These are phyloP conservation scores for Trichogramma pretiosum DNA, from an alignment of 1,140 invertebrate species.

Conservation along the genomic window DNA sequence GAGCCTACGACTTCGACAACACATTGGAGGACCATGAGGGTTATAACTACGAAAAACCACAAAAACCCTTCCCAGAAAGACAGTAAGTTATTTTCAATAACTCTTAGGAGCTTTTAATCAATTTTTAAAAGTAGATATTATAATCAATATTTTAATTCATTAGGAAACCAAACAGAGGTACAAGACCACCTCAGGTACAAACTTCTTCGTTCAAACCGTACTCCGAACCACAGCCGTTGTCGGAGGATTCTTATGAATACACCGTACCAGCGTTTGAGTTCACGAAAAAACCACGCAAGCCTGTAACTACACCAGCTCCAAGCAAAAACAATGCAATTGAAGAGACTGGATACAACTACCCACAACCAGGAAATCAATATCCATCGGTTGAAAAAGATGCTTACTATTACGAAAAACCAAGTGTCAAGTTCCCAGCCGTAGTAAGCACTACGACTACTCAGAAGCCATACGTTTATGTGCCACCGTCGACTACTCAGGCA, in stretches of 20 bases:
- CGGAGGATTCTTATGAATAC: background rate
- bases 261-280: constrained; percentile 10
- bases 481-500: too few relatives aligned
- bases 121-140: too few relatives aligned
- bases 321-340: too few relatives aligned
- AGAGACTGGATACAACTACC: too few relatives aligned
- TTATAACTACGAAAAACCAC: constrained; percentile 28
- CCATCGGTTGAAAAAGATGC: too few relatives aligned
- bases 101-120: too few relatives aligned
- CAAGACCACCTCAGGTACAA: background rate
- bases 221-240: constrained; percentile 16
- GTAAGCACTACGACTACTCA: too few relatives aligned
- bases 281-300: background rate
- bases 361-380: constrained; percentile 8
- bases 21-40: constrained; percentile 25
- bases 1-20: constrained; percentile 28
- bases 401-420: too few relatives aligned
- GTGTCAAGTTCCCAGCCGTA: too few relatives aligned
- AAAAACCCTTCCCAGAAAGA: constrained; percentile 26
- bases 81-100: constrained; percentile 22
- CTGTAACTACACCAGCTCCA: background rate
- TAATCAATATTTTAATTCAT: too few relatives aligned
- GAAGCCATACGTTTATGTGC: too few relatives aligned
- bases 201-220: too few relatives aligned
- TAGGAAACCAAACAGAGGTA: background rate